Evolutionary conservation across 1,140 invertebrate species (phyloP).

Genomic region (Sitophilus oryzae): DNA sequence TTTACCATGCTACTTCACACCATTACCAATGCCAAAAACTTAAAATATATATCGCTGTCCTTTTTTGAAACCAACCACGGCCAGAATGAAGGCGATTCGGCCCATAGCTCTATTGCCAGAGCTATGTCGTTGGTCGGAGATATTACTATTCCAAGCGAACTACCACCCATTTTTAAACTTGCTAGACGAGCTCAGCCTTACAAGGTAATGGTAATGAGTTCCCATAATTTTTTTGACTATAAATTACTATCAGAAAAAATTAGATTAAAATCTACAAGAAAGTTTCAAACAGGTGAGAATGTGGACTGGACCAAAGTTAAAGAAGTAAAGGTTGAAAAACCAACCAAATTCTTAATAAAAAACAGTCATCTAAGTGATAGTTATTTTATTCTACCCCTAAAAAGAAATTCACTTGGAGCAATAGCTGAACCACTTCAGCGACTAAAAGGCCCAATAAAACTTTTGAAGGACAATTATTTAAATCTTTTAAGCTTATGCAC

Average conservation of each 20-base stretch:
- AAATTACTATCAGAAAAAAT: too few relatives aligned
- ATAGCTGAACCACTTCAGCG: not conserved
- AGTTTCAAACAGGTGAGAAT: not conserved
- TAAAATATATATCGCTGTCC: too few relatives aligned
- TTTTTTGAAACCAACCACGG: not conserved
- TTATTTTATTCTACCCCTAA: not conserved
- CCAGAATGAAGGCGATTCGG: slow-evolving; percentile 2
- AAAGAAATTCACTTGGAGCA: not conserved
- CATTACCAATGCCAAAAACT: not conserved
- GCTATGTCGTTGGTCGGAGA: slow-evolving; percentile 1
- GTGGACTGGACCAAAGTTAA: not conserved
- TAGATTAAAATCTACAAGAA: too few relatives aligned
- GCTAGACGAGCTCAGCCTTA: not conserved
- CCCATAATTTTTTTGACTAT: too few relatives aligned
- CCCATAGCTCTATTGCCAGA: too few relatives aligned
- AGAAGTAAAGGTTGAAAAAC: not conserved
- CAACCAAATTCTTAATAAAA: not conserved
- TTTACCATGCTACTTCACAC: not conserved
- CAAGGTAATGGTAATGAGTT: not conserved
- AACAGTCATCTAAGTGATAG: not conserved
- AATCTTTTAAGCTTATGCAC: not conserved
- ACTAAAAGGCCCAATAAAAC: not conserved
- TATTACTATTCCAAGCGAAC: too few relatives aligned
- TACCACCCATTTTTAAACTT: too few relatives aligned
- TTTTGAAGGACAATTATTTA: not conserved